Percentiles rank a stretch among this genome's conserved stretches.
phyloP scores from a whole-genome alignment of 2,113 vertebrate species.

The Elephantulus edwardii region DNA sequence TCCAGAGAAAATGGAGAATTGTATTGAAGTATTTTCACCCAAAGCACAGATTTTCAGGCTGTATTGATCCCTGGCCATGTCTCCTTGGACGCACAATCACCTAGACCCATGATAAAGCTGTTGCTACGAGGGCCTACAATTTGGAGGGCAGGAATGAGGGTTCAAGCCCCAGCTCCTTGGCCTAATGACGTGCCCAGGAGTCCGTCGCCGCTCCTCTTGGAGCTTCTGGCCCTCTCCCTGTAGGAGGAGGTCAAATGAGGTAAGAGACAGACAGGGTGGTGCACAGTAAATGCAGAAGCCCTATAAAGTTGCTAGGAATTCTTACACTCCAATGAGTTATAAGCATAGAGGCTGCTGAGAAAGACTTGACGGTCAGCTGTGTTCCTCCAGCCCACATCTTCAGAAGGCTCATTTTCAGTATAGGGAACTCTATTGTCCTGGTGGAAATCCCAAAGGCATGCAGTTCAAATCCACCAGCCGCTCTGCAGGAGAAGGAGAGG shows the following conservation, averaged over 20 bases:
- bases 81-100: background rate
- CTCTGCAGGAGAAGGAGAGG: no score
- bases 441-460: no score
- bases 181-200: background rate
- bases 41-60: background rate
- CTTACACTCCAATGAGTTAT: background rate
- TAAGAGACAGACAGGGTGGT: background rate
- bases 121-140: no score
- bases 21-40: background rate
- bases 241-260: background rate
- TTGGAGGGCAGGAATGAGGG: background rate
- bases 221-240: background rate
- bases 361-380: conserved; percentile 19
- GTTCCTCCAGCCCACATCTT: background rate
- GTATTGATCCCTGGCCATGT: background rate
- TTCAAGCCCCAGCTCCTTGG: background rate
- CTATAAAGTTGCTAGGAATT: conserved; percentile 5
- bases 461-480: no score
- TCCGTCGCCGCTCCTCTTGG: background rate
- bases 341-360: background rate
- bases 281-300: background rate
- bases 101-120: background rate
- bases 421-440: no score
- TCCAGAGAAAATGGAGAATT: background rate
- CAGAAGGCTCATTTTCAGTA: background rate